Base-by-base conservation (phyloP, 2,797 vertebrate genomes). In the Amphiprion clarkii region DNA sequence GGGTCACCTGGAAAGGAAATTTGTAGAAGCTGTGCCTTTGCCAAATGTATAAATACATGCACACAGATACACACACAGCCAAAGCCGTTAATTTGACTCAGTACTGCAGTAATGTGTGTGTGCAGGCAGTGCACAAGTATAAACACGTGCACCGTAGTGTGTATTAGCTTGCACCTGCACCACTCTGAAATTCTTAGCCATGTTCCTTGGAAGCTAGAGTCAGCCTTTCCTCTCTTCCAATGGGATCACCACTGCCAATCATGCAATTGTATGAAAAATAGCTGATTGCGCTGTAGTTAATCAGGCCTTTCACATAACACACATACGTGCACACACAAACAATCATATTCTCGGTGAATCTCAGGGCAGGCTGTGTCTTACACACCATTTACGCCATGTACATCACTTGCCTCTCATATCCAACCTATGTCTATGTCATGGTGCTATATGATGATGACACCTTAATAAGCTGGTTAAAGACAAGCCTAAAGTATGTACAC, bases 1-100 rank as follows among this genome's bases (percentile, higher is more conserved):
- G 87, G 88, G 85, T 92, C 88, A 90, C 77, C 76, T 69, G 66
- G 65, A 89, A 89, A 87, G 82, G 64, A 82, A 82, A 85, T 83
- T 74, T 72, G 76, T 70, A 78, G 68, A 59, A 59, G 48, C 71
- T 68, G 61, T 79, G 71, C 61, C 78, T 88, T 67, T 78, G 42
- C 66, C 79, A 84, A 79, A 77, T 55, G 71, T 64, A 70, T 11
- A 13, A 57, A 33, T 48, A 16, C 27, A 48, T 12, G 62, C 53
- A 64, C 51, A 73, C 67, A 6, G 2, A 33, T 21, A 57, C 23
- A 56, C 71, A 76, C 19, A 79, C 11, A 39, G 1, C 67, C 52
- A 51, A 54, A 70, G 63, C 49, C 19, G 33, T 78, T 76, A 51
- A 81, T 79, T 75, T 79, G 46, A 55, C 48, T 51, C 56, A 54